A percentile compares a stretch with the other conserved stretches of the same genome.
These are phyloP conservation scores for Tanytarsus gracilentus DNA, from an alignment of 2,888 invertebrate species.

Conservation along the genomic window DNA sequence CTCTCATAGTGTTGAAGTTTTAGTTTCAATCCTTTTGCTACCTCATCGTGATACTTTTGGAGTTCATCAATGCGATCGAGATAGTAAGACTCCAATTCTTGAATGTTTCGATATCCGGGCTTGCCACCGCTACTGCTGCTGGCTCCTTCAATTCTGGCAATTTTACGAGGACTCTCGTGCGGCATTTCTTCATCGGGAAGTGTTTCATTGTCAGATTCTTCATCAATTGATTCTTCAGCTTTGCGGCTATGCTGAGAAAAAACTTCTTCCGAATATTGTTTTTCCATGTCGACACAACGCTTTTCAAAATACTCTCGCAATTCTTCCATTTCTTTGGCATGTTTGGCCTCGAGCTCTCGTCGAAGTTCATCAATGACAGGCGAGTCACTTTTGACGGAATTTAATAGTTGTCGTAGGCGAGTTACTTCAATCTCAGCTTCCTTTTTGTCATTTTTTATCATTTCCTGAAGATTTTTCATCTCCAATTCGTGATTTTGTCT, in stretches of 20 bases:
- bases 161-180: slow-evolving; percentile 37
- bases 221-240: slow-evolving; percentile 41
- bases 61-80: no score
- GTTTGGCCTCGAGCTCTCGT: slow-evolving; percentile 54
- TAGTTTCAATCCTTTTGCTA: no score
- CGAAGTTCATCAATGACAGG: slow-evolving; percentile 49
- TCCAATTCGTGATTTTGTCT: slow-evolving; percentile 6
- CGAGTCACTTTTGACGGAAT: slow-evolving; percentile 50
- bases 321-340: slow-evolving; percentile 69
- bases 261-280: slow-evolving; percentile 63
- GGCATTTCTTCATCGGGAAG: slow-evolving; percentile 35
- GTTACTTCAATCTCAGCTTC: slow-evolving; percentile 46
- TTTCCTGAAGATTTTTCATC: slow-evolving; percentile 32
- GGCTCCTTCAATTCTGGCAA: slow-evolving; percentile 34
- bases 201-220: slow-evolving; percentile 40
- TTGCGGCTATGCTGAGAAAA: slow-evolving; percentile 58
- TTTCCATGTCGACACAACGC: slow-evolving; percentile 70
- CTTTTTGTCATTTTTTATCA: slow-evolving; percentile 51
- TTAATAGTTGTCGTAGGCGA: slow-evolving; percentile 47
- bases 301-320: slow-evolving; percentile 69
- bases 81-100: no score
- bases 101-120: no score
- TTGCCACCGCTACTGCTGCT: no score
- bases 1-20: no score
- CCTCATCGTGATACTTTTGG: not conserved